Percentiles rank a stretch among this genome's conserved stretches.
These are phyloP conservation scores for Phanerotoma sp. DNA, from an alignment of 2,888 invertebrate species.

Conservation along the genomic window DNA sequence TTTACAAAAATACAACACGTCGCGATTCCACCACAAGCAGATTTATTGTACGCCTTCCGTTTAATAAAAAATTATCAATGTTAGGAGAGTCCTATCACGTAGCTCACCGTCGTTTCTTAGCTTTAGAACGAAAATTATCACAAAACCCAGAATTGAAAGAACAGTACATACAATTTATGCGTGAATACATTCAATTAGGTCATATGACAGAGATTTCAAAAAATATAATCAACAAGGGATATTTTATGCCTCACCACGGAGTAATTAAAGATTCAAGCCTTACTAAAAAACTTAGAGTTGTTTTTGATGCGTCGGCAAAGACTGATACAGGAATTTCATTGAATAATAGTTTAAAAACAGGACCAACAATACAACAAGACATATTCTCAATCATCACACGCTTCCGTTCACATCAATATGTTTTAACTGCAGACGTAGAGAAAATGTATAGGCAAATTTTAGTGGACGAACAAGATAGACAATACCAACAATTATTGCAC, in stretches of 20 bases:
- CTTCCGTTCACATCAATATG: slow-evolving; percentile 25
- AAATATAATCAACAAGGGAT: too few relatives aligned
- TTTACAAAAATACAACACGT: slow-evolving; percentile 32
- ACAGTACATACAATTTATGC: too few relatives aligned
- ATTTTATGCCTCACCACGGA: slow-evolving; percentile 16
- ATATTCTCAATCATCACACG: slow-evolving; percentile 9
- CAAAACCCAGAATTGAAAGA: too few relatives aligned
- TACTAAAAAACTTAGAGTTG: slow-evolving; percentile 4
- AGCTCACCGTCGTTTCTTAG: too few relatives aligned
- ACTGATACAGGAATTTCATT: slow-evolving; percentile 18
- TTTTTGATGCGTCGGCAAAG: slow-evolving; percentile 23
- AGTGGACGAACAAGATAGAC: slow-evolving; percentile 18
- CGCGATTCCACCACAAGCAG: slow-evolving; percentile 31
- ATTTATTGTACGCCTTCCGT: slow-evolving; percentile 38
- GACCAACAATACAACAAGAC: slow-evolving; percentile 19
- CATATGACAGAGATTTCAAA: too few relatives aligned
- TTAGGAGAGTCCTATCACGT: too few relatives aligned
- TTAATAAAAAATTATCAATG: slow-evolving; percentile 25
- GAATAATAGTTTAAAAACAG: slow-evolving; percentile 21
- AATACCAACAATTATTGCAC: slow-evolving; percentile 28
- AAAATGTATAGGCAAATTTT: slow-evolving; percentile 31
- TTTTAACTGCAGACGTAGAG: slow-evolving; percentile 24
- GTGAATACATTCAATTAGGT: too few relatives aligned
- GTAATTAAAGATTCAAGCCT: slow-evolving; percentile 16
- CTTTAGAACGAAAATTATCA: too few relatives aligned